phyloP scores from a whole-genome alignment of 2,113 vertebrate species.

The Anolis sagrei region DNA sequence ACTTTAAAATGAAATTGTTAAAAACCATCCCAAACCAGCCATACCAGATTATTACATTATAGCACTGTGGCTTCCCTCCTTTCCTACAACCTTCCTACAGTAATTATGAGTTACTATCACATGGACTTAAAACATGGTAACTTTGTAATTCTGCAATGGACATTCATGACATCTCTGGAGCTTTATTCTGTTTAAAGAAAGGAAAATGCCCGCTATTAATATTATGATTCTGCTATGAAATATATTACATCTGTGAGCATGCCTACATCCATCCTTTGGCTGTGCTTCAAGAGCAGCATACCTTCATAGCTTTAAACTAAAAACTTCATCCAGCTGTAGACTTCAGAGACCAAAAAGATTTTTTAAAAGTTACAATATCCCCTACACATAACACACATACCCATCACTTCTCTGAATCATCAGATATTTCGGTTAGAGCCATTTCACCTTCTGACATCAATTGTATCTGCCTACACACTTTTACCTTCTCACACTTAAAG shows the following conservation, averaged over 20 bases:
- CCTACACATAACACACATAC: not conserved
- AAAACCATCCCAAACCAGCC: too few species aligned
- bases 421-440: constrained; percentile 30
- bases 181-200: constrained; percentile 1
- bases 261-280: constrained; percentile 37
- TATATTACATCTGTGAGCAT: constrained; percentile 11
- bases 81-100: not conserved
- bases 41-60: too few species aligned
- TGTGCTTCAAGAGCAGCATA: constrained; percentile 47
- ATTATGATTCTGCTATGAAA: constrained; percentile 16
- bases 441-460: not conserved
- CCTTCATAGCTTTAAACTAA: constrained; percentile 41
- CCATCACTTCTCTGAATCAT: constrained; percentile 18
- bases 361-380: constrained; percentile 27
- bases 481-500: not conserved
- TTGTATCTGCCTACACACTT: not conserved
- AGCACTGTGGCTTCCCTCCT: not conserved
- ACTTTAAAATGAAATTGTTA: too few species aligned
- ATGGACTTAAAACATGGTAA: not conserved
- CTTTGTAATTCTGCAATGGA: not conserved
- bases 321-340: constrained; percentile 46
- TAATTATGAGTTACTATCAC: not conserved
- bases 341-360: constrained; percentile 36
- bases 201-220: not conserved
- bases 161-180: not conserved